Evolutionary conservation across 2,113 vertebrate species (phyloP).

Genomic region (Danionella cerebrum): DNA sequence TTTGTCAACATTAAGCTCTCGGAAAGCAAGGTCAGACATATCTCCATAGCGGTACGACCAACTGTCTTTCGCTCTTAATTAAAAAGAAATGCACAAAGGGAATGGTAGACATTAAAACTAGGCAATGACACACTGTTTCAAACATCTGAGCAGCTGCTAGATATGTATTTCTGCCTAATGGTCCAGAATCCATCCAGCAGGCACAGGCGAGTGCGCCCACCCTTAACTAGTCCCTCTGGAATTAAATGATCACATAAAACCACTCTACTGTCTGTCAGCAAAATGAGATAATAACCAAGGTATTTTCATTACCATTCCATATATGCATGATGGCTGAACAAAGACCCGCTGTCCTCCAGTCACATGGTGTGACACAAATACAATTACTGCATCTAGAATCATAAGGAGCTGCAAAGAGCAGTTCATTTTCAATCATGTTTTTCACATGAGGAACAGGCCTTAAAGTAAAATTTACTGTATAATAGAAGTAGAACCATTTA

Average conservation of each 20-base stretch:
- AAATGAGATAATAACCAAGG: conserved; percentile 22
- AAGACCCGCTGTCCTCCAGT: not conserved
- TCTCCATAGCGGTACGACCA: conserved; percentile 13
- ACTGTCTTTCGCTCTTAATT: conserved; percentile 36
- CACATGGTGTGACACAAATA: conserved; percentile 1
- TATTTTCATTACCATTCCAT: conserved; percentile 34
- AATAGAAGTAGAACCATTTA: too few species aligned
- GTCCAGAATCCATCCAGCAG: conserved; percentile 33
- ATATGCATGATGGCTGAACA: conserved; percentile 18
- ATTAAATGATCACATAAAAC: conserved; percentile 35
- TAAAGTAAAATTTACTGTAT: too few species aligned
- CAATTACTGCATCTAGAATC: not conserved
- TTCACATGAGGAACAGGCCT: too few species aligned
- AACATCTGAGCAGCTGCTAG: conserved; percentile 51
- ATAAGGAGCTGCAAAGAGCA: not conserved
- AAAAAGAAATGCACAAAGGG: conserved; percentile 33
- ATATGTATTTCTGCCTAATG: conserved; percentile 50
- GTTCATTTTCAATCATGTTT: not conserved
- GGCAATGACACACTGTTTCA: conserved; percentile 31
- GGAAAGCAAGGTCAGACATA: conserved; percentile 33
- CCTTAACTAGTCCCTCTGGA: conserved; percentile 34
- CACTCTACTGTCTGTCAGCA: conserved; percentile 32
- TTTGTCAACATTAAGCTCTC: conserved; percentile 40
- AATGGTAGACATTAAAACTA: conserved; percentile 23
- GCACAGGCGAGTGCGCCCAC: conserved; percentile 25